Evolutionary conservation across 1,140 invertebrate species (phyloP).

Genomic region (Spodoptera frugiperda): DNA sequence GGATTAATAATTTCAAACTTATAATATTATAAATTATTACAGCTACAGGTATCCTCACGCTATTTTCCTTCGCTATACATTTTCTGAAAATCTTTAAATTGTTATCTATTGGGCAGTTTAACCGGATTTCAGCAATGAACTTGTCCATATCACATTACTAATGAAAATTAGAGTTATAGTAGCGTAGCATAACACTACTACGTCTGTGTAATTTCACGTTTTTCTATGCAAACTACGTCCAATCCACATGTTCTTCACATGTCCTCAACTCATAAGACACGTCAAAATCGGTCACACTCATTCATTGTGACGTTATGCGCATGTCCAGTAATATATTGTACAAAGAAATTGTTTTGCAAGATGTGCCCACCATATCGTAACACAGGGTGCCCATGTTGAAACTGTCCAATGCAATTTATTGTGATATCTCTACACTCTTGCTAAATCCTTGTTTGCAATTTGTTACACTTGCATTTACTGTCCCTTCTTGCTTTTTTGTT

Average conservation of each 20-base stretch:
- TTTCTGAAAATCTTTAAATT: too few relatives aligned
- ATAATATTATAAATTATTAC: too few relatives aligned
- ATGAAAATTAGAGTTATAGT: too few relatives aligned
- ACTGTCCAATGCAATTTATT: constrained; percentile 34
- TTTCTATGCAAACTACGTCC: too few relatives aligned
- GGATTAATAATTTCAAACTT: too few relatives aligned
- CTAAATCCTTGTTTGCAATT: constrained; percentile 35
- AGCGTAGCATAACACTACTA: too few relatives aligned
- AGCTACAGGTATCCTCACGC: too few relatives aligned
- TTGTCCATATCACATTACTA: too few relatives aligned
- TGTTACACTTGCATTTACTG: constrained; percentile 23
- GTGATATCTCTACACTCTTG: constrained; percentile 24
- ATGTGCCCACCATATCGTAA: neutral
- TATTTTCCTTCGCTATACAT: too few relatives aligned
- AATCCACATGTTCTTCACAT: neutral
- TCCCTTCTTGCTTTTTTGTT: constrained; percentile 20
- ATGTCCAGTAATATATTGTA: constrained; percentile 9
- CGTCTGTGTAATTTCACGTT: too few relatives aligned
- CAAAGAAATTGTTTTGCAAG: constrained; percentile 34
- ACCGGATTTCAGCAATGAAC: too few relatives aligned
- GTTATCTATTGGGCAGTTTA: too few relatives aligned
- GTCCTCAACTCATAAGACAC: neutral
- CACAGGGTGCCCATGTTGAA: constrained; percentile 19
- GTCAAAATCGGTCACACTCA: constrained; percentile 16
- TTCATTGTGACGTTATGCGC: neutral